Percentiles rank a stretch among this genome's conserved stretches.
phyloP scores from a whole-genome alignment of 2,797 vertebrate species.

The Liasis olivaceus region DNA sequence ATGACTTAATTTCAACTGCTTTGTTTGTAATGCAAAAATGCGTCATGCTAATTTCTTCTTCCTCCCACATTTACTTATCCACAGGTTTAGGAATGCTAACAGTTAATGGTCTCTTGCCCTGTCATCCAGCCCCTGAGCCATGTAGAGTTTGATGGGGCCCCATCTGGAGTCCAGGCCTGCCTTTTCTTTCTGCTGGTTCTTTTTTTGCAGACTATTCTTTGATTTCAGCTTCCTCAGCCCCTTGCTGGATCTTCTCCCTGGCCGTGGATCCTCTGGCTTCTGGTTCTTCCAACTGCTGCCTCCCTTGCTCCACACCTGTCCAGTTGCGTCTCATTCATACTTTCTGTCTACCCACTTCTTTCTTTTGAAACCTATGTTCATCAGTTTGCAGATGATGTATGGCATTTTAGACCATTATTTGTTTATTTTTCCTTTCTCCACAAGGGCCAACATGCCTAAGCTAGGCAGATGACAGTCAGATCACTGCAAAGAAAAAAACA shows the following conservation, averaged over 20 bases:
- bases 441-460: neutral
- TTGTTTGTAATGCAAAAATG: neutral
- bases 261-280: neutral
- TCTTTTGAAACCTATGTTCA: neutral
- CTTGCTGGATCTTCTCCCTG: neutral
- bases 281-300: neutral
- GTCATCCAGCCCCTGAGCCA: neutral
- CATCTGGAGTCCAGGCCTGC: neutral
- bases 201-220: neutral
- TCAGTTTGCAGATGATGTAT: neutral
- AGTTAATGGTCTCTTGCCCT: neutral
- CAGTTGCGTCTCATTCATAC: neutral
- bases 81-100: neutral
- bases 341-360: neutral
- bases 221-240: neutral
- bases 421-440: neutral
- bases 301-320: neutral
- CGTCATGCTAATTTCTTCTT: neutral
- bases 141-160: neutral
- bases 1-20: neutral
- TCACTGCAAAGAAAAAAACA: neutral
- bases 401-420: neutral
- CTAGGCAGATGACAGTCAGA: neutral
- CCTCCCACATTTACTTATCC: neutral
- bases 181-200: neutral